phyloP scores from a whole-genome alignment of 2,113 vertebrate species.

The Ailurus styani region DNA sequence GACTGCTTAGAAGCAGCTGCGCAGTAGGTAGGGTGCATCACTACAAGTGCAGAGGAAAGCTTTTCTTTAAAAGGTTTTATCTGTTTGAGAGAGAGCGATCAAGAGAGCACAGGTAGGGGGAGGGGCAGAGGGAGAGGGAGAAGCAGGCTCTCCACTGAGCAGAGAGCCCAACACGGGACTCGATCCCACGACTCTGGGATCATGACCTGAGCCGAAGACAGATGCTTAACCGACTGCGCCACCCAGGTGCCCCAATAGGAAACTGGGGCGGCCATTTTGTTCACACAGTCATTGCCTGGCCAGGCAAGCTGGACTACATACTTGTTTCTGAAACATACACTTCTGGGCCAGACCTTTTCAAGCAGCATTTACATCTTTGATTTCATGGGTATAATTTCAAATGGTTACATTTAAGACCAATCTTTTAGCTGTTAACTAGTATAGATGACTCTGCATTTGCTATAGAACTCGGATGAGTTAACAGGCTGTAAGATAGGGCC shows the following conservation, averaged over 20 bases:
- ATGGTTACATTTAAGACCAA: constrained; percentile 30
- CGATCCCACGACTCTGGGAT: not conserved
- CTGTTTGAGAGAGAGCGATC: not conserved
- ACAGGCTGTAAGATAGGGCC: constrained; percentile 18
- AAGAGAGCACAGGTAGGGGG: not conserved
- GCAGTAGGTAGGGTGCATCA: constrained; percentile 49
- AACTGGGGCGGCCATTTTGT: not conserved
- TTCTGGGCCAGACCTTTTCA: constrained; percentile 33
- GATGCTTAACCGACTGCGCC: not conserved
- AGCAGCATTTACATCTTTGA: constrained; percentile 46
- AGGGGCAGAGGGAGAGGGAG: not conserved
- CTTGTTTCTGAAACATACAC: constrained; percentile 20
- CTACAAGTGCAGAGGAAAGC: constrained; percentile 14
- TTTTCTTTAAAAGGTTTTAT: not conserved
- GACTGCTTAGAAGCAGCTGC: constrained; percentile 45
- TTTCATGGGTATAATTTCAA: constrained; percentile 24
- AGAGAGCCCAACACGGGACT: not conserved
- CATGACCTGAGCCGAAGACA: not conserved
- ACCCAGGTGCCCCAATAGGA: not conserved
- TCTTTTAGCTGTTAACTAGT: constrained; percentile 36
- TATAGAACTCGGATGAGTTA: not conserved
- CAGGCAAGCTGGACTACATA: not conserved
- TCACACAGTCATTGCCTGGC: not conserved
- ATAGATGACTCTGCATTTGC: not conserved
- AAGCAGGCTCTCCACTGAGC: not conserved